Conservation (phyloP, 1,140 invertebrate genomes). For the Scylla paramamosain region DNA sequence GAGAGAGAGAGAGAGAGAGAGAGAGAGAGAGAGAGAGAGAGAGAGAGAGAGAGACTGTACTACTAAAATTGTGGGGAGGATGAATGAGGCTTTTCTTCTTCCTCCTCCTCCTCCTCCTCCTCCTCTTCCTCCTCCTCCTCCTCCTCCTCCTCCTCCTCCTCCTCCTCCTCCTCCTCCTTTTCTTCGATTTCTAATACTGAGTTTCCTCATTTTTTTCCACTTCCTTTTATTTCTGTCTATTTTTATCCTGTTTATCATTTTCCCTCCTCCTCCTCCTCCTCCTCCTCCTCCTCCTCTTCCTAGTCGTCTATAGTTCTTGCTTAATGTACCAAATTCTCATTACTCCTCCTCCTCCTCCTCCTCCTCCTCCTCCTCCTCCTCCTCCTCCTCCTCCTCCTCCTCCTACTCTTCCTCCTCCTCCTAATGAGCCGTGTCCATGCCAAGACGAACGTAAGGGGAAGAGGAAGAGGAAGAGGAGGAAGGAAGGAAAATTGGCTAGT, state of each 20-base stretch:
- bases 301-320: not conserved
- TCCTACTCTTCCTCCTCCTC: not conserved
- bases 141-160: not conserved
- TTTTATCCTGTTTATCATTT: not conserved
- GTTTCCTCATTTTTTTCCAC: not conserved
- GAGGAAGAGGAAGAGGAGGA: not conserved
- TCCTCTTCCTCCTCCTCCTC: not conserved
- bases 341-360: not conserved
- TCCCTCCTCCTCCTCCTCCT: not conserved
- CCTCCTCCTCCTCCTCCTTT: not conserved
- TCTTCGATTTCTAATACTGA: not conserved
- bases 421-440: not conserved
- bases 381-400: not conserved
- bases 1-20: not conserved
- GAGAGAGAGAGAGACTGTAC: not conserved
- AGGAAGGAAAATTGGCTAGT: not conserved
- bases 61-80: not conserved
- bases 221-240: not conserved
- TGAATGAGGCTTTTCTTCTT: not conserved
- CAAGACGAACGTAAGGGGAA: not conserved
- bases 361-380: not conserved
- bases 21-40: not conserved
- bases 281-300: not conserved
- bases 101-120: not conserved
- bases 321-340: constrained; percentile 24